Evolutionary conservation across 2,888 invertebrate species (phyloP).

Genomic region (Yponomeuta cagnagella): DNA sequence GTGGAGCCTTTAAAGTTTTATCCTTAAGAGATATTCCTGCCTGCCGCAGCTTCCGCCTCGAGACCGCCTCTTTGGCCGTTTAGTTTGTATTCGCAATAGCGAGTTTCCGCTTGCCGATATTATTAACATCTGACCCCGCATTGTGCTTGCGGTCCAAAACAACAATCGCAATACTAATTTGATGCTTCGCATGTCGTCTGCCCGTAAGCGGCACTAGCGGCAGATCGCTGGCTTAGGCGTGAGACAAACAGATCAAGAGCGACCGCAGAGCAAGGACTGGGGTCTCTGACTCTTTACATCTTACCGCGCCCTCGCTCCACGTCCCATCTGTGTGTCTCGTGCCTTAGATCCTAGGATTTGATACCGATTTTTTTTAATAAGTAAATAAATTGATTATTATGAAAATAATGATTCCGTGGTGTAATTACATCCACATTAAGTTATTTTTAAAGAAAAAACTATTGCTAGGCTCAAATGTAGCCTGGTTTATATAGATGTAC

Average conservation of each 20-base stretch:
- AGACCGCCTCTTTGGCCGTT: slow-evolving; percentile 35
- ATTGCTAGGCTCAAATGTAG: no score
- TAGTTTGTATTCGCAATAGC: slow-evolving; percentile 65
- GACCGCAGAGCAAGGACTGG: no score
- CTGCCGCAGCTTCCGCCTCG: slow-evolving; percentile 47
- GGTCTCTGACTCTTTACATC: no score
- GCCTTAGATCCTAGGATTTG: no score
- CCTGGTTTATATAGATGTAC: not conserved
- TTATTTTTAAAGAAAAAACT: no score
- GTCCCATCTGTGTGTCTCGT: no score
- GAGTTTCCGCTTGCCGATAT: slow-evolving; percentile 68
- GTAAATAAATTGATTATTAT: no score
- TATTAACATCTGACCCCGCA: slow-evolving; percentile 69
- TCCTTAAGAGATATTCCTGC: not conserved
- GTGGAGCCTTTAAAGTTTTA: not conserved
- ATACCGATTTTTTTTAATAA: no score
- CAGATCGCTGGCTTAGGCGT: not conserved
- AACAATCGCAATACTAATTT: slow-evolving; percentile 13
- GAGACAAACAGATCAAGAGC: no score
- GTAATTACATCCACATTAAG: no score
- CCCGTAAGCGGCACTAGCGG: not conserved
- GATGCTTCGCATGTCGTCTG: not conserved
- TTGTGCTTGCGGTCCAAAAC: slow-evolving; percentile 16
- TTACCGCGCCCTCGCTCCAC: no score
- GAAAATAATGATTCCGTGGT: no score